Conservation (phyloP, 23 tunicate species). For the Styela clava region DNA sequence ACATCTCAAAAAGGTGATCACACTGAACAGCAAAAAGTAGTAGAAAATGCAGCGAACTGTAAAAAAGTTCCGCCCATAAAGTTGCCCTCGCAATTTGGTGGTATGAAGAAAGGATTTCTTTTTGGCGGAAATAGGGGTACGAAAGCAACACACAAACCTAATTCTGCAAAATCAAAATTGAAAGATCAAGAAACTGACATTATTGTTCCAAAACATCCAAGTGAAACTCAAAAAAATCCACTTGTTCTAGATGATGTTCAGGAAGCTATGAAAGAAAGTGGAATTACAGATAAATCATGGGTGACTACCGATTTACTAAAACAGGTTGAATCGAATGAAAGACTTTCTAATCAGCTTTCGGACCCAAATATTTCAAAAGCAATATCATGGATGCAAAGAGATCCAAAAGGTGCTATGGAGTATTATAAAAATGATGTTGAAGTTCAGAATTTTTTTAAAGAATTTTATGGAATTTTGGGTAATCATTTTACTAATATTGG, state of each 20-base stretch:
- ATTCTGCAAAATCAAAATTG: not conserved
- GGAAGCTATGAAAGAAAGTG: slow-evolving; percentile 44
- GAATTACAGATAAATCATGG: slow-evolving; percentile 36
- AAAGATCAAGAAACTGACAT: slow-evolving; percentile 21
- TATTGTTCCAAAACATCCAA: slow-evolving; percentile 37
- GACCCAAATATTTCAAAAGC: slow-evolving; percentile 71
- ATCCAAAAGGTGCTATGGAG: slow-evolving; percentile 78
- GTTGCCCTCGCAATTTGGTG: slow-evolving; percentile 37
- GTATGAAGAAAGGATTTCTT: slow-evolving; percentile 84
- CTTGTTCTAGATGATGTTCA: slow-evolving; percentile 78
- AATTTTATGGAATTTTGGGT: slow-evolving; percentile 68
- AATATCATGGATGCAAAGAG: slow-evolving; percentile 64
- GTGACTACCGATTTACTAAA: slow-evolving; percentile 59
- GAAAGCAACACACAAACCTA: slow-evolving; percentile 1
- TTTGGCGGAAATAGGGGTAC: slow-evolving; percentile 36
- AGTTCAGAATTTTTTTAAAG: slow-evolving; percentile 60
- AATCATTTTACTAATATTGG: slow-evolving; percentile 64
- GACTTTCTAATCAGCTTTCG: slow-evolving; percentile 41
- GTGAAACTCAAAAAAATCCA: not conserved
- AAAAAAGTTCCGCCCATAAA: not conserved
- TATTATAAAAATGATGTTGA: slow-evolving; percentile 69
- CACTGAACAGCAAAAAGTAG: not conserved
- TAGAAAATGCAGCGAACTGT: not conserved
- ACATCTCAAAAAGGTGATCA: not conserved
- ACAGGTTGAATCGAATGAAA: slow-evolving; percentile 59